Base-by-base conservation (phyloP, 2,888 invertebrate genomes). In the Gastrophysa polygoni region DNA sequence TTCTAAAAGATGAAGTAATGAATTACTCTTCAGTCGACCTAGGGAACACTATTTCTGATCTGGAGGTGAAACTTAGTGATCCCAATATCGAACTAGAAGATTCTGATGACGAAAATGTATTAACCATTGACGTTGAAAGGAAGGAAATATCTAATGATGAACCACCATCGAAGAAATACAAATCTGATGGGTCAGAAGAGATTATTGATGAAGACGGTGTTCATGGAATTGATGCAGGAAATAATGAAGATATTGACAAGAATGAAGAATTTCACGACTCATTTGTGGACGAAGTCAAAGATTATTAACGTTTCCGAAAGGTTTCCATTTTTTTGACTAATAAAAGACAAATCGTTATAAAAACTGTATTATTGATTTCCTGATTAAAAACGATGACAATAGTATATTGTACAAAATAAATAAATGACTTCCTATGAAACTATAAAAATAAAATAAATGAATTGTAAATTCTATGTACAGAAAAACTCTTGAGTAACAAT, bases 201-300 rank as follows among this genome's bases (percentile, higher is more conserved):
- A 11, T 20, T 20, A 17, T 54, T 18, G 43, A 43, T 10, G 6
- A 43, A 16, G n/a, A 56, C 18, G 16, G 48, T 14, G 24, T 7
- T 24, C 3, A 38, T 2, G 14, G 4, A 10, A 14, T 38, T 38
- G 29, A 32, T 8, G 10, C 29, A 32, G 10, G 4, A n/a, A 38
- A 20, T 32, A 34, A 11, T 21, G 34, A 54, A 18, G 34, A 44
- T 10, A 18, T 32, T 20, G 59, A 51, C 7, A 44, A 20, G 11
- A 11, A 10, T 29, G 56, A 50, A 24, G 60, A 50, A 28, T 21
- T 63, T 18, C 50, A 65, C 56, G 68, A 65, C 61, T 66, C 63
- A 14, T 70, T 69, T 63, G 68, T 68, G 18, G 70, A 69, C 61
- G 66, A 63, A 29, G 61, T 70, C 14, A 65, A 63, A 24, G 63